Evolutionary conservation across 2,113 vertebrate species (phyloP).

Genomic region (Halcyon malimbica): DNA sequence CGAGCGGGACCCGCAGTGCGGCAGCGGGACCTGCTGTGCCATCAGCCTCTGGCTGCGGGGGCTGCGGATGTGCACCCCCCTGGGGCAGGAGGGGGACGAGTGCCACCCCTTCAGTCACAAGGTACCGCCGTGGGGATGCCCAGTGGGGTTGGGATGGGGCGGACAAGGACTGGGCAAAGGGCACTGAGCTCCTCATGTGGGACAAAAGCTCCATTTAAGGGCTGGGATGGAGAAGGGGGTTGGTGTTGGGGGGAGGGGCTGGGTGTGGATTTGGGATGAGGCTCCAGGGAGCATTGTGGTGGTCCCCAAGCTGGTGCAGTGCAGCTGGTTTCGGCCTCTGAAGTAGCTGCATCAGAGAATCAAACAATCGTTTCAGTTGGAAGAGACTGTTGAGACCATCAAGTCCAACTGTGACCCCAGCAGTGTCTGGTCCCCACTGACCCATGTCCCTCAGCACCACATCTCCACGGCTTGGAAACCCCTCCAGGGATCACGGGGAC

Average conservation of each 20-base stretch:
- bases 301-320: rapidly evolving
- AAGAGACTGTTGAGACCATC: not conserved
- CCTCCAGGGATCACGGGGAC: not conserved
- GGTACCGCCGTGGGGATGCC: conserved; percentile 53
- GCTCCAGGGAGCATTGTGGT: rapidly evolving
- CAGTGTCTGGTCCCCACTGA: not conserved
- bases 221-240: not conserved
- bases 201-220: not conserved
- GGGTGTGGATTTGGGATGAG: not conserved
- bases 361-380: not conserved
- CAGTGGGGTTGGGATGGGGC: not conserved
- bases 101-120: conserved; percentile 92
- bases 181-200: rapidly evolving
- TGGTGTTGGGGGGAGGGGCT: too few species aligned
- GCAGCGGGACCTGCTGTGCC: conserved; percentile 86
- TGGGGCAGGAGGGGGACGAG: conserved; percentile 86
- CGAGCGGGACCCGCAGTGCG: conserved; percentile 86
- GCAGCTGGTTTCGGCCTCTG: not conserved
- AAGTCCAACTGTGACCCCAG: not conserved
- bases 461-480: not conserved
- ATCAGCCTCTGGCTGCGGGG: conserved; percentile 90
- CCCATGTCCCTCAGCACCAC: not conserved
- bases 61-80: conserved; percentile 88
- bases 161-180: not conserved
- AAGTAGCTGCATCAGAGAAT: not conserved